Conservation (phyloP, 2,797 vertebrate genomes). For the Liparis tanakae region DNA sequence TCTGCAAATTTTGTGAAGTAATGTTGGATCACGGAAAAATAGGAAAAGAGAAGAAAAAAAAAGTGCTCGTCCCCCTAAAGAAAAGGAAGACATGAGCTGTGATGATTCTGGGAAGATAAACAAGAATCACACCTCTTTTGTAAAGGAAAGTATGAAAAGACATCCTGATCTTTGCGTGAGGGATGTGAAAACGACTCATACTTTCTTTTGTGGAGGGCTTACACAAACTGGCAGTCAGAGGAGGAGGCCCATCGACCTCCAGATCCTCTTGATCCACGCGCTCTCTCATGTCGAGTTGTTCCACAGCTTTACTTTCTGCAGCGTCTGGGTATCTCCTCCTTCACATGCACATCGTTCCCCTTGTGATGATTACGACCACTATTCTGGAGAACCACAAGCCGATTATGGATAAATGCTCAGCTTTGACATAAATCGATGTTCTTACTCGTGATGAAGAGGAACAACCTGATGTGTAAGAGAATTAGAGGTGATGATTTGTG, state of each 20-base stretch:
- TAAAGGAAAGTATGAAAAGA: constrained; percentile 11
- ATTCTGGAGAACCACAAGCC: constrained; percentile 42
- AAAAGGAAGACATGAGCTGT: too few relatives aligned
- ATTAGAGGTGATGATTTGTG: constrained; percentile 42
- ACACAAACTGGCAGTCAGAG: constrained; percentile 18
- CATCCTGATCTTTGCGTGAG: constrained; percentile 17
- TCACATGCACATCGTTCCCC: constrained; percentile 37
- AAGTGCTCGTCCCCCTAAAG: not conserved
- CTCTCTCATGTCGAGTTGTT: constrained; percentile 41
- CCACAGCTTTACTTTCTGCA: constrained; percentile 37
- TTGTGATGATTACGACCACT: constrained; percentile 45
- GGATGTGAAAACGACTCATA: constrained; percentile 16
- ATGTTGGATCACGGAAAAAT: not conserved
- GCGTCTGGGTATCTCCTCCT: constrained; percentile 32
- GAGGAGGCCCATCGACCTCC: constrained; percentile 14
- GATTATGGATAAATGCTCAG: constrained; percentile 50
- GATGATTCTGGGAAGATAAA: constrained; percentile 4
- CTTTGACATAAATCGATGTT: constrained; percentile 56
- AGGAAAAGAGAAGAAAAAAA: not conserved
- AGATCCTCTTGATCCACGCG: constrained; percentile 28
- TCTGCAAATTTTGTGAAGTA: constrained; percentile 9
- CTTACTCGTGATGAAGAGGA: constrained; percentile 58
- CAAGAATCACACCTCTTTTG: not conserved
- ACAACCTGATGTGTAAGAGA: constrained; percentile 58
- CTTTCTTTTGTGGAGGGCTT: not conserved